These are phyloP conservation scores for Ericerus pela DNA, from an alignment of 1,140 invertebrate genomes.

Conservation along the genomic window DNA sequence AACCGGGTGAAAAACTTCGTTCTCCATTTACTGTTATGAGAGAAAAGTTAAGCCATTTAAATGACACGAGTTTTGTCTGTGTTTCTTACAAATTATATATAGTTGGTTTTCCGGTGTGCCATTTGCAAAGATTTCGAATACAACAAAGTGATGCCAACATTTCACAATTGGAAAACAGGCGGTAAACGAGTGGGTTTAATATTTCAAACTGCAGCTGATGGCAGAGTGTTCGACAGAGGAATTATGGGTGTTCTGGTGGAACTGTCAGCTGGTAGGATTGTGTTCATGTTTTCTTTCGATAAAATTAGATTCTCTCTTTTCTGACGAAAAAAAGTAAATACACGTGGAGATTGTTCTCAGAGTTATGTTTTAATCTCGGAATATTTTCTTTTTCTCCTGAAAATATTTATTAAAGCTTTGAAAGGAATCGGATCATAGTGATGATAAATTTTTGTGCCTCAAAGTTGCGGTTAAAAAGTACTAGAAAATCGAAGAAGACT, in stretches of 20 bases:
- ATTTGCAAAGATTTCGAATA: slow-evolving; percentile 94
- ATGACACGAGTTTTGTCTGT: slow-evolving; percentile 18
- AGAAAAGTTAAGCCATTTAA: background rate
- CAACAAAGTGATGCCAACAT: slow-evolving; percentile 95
- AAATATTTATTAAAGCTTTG: no score
- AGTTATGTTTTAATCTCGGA: no score
- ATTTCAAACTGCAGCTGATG: slow-evolving; percentile 86
- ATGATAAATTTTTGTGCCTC: no score
- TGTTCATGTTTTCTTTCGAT: slow-evolving; percentile 13
- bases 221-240: slow-evolving; percentile 83
- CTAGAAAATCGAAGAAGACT: no score
- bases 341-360: no score
- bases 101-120: slow-evolving; percentile 86
- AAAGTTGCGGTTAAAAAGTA: no score
- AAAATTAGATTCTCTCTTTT: no score
- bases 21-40: background rate
- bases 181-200: slow-evolving; percentile 89
- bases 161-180: slow-evolving; percentile 92
- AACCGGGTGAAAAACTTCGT: slow-evolving; percentile 26
- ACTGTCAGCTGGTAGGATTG: slow-evolving; percentile 66
- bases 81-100: slow-evolving; percentile 27
- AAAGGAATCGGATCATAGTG: no score
- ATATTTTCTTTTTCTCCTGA: slow-evolving; percentile 2
- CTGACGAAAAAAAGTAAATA: no score
- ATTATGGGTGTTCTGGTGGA: slow-evolving; percentile 79